Percentiles rank a stretch among this genome's conserved stretches.
Evolutionary conservation across 2,113 vertebrate genomes (phyloP).

Genomic region (Mohoua ochrocephala): DNA sequence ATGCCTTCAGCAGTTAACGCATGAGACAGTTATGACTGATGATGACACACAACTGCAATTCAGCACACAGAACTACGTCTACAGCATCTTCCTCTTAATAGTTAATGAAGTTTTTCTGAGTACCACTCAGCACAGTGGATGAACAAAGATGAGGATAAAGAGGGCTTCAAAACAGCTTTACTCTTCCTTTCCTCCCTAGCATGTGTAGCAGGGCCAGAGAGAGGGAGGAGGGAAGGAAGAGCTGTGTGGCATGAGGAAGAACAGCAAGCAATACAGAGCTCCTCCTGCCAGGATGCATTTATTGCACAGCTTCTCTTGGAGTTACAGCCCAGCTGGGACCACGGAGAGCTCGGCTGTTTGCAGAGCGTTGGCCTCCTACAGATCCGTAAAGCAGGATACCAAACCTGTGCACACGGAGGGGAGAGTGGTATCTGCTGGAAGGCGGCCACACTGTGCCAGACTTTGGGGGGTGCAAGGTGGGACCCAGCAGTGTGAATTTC

Average conservation of each 20-base stretch:
- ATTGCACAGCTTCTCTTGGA: neutral
- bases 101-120: neutral
- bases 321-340: fast-evolving
- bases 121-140: neutral
- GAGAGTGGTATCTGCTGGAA: neutral
- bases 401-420: neutral
- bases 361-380: fast-evolving
- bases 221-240: neutral
- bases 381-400: neutral
- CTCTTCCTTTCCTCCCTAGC: neutral
- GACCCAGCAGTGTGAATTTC: neutral
- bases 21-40: neutral
- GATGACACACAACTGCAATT: neutral
- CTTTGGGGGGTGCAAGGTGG: neutral
- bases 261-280: neutral
- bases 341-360: fast-evolving
- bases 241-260: neutral
- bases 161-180: neutral
- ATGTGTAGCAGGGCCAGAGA: neutral
- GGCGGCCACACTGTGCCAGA: neutral
- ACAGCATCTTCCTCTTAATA: neutral
- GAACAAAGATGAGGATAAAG: neutral
- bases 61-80: neutral
- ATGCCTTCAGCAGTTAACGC: neutral
- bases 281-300: neutral